These are phyloP conservation scores for Drosophila kanapiae DNA, from an alignment of 1,140 invertebrate genomes.

Conservation along the genomic window DNA sequence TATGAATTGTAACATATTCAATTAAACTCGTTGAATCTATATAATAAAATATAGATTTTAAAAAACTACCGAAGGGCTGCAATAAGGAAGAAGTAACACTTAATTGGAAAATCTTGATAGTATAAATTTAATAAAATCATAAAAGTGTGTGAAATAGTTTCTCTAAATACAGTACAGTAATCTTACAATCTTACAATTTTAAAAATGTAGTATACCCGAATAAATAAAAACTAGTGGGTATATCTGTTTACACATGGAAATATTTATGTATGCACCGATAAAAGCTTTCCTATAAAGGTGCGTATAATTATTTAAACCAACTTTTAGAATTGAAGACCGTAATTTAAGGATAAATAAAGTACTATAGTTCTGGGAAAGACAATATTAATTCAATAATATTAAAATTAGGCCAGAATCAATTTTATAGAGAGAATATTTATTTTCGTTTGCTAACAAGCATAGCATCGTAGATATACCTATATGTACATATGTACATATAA, in stretches of 20 bases:
- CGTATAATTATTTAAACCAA: conserved; percentile 13
- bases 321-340: not conserved
- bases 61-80: not conserved
- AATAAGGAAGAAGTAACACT: too few relatives aligned
- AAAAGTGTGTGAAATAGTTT: not conserved
- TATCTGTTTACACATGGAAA: conserved; percentile 17
- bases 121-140: not conserved
- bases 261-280: conserved; percentile 38
- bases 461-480: not conserved
- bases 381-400: not conserved
- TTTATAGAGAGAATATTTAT: not conserved
- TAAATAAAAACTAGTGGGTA: not conserved
- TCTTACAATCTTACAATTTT: not conserved
- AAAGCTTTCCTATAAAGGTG: conserved; percentile 24
- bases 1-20: not conserved
- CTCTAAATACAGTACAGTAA: too few relatives aligned
- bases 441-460: not conserved
- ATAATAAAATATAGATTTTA: not conserved
- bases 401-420: too few relatives aligned
- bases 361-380: too few relatives aligned
- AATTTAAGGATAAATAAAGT: not conserved
- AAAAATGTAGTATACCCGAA: not conserved
- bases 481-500: not conserved
- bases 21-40: not conserved
- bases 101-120: too few relatives aligned